Conservation (phyloP, 2,113 vertebrate genomes). For the Trachemys scripta region DNA sequence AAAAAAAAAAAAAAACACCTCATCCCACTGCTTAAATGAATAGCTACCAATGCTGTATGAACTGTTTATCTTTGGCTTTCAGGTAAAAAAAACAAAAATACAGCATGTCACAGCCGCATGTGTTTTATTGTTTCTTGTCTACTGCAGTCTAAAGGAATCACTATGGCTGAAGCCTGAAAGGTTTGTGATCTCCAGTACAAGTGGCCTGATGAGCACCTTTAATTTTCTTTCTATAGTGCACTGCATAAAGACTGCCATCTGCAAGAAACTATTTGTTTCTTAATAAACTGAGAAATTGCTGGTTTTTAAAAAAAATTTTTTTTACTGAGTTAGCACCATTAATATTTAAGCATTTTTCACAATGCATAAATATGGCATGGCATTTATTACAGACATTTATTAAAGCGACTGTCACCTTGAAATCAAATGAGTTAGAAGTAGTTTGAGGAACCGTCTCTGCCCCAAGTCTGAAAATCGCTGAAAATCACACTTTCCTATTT, state of each 20-base stretch:
- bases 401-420: not conserved
- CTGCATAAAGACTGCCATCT: not conserved
- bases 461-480: not conserved
- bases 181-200: slow-evolving; percentile 10
- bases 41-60: slow-evolving; percentile 62
- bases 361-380: not conserved
- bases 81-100: slow-evolving; percentile 9
- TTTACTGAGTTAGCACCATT: not conserved
- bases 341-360: not conserved
- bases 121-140: slow-evolving; percentile 50
- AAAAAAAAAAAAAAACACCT: slow-evolving; percentile 27
- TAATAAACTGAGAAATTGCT: not conserved
- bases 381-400: slow-evolving; percentile 8
- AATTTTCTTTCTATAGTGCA: fast-evolving
- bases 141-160: slow-evolving; percentile 56
- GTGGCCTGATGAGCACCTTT: not conserved
- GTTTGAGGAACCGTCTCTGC: slow-evolving; percentile 14
- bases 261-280: not conserved
- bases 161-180: not conserved
- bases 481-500: not conserved
- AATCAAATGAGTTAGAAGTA: not conserved
- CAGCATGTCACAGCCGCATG: slow-evolving; percentile 59
- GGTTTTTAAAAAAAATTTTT: not conserved
- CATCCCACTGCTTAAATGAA: slow-evolving; percentile 69
- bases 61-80: slow-evolving; percentile 59